Evolutionary conservation across 2,888 invertebrate genomes (phyloP).

Genomic region (Copidosoma aretas): DNA sequence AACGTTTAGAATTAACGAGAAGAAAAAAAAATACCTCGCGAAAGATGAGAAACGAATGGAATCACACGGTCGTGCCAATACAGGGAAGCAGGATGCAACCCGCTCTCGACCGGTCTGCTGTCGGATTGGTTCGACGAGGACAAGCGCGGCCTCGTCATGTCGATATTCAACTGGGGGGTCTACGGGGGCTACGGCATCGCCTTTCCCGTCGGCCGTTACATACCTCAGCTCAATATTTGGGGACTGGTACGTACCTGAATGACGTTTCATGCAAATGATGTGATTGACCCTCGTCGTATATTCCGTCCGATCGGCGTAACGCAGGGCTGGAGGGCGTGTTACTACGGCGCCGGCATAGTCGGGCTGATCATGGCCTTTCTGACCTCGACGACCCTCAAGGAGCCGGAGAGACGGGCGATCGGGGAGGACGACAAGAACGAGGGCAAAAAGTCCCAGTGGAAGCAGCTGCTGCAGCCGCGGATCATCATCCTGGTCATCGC

Average conservation of each 20-base stretch:
- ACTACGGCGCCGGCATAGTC: slow-evolving; percentile 79
- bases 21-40: too few relatives aligned
- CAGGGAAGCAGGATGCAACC: slow-evolving; percentile 87
- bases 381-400: slow-evolving; percentile 77
- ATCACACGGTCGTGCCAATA: too few relatives aligned
- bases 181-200: slow-evolving; percentile 93
- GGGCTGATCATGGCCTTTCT: slow-evolving; percentile 75
- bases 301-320: too few relatives aligned
- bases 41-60: too few relatives aligned
- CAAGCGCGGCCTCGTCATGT: slow-evolving; percentile 86
- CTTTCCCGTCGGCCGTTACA: slow-evolving; percentile 88
- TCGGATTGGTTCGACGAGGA: slow-evolving; percentile 82
- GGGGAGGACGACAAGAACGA: slow-evolving; percentile 70
- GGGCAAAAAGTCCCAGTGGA: slow-evolving; percentile 73
- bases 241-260: slow-evolving; percentile 67
- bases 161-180: slow-evolving; percentile 95
- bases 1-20: too few relatives aligned
- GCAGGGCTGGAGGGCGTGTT: slow-evolving; percentile 86
- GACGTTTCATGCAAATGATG: too few relatives aligned
- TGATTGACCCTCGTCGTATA: too few relatives aligned
- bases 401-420: slow-evolving; percentile 78
- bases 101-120: slow-evolving; percentile 82
- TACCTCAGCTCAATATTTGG: slow-evolving; percentile 77
- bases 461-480: slow-evolving; percentile 78
- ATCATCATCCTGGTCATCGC: slow-evolving; percentile 81